Conservation (phyloP, 2,888 invertebrate species). For the Criorhina ranunculi region DNA sequence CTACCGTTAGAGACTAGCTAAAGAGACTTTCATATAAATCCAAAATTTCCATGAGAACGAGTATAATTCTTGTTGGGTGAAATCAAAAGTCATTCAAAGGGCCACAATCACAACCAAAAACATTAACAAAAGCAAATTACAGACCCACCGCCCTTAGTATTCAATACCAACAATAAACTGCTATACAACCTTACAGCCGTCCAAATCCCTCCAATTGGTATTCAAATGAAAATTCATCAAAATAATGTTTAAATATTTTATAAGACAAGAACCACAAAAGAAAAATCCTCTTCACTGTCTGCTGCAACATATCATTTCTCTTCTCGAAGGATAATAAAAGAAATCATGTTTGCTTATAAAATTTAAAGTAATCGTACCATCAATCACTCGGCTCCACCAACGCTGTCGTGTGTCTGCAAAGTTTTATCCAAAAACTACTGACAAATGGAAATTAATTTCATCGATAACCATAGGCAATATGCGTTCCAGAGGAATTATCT, state of each 20-base stretch:
- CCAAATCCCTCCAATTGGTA: too few species aligned
- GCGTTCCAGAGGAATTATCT: neutral
- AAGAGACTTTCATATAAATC: too few species aligned
- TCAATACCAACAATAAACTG: neutral
- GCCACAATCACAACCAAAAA: too few species aligned
- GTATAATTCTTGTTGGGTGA: too few species aligned
- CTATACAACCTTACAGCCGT: too few species aligned
- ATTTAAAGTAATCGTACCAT: neutral
- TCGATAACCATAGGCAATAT: slow-evolving; percentile 1
- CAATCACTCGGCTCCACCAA: neutral
- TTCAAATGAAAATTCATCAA: neutral
- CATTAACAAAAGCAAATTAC: too few species aligned
- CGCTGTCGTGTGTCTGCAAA: slow-evolving; percentile 3
- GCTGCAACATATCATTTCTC: neutral
- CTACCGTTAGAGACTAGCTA: too few species aligned
- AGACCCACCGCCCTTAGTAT: neutral
- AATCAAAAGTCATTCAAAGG: too few species aligned
- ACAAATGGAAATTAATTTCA: slow-evolving; percentile 1
- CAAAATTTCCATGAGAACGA: too few species aligned
- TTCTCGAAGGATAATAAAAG: neutral
- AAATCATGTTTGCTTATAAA: neutral
- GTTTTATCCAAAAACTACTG: neutral
- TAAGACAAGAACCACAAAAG: neutral
- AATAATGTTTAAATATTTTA: slow-evolving; percentile 1
- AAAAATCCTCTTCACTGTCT: neutral